Conservation (phyloP, 2,797 vertebrate genomes). For the Rhabdophis nuchalis region DNA sequence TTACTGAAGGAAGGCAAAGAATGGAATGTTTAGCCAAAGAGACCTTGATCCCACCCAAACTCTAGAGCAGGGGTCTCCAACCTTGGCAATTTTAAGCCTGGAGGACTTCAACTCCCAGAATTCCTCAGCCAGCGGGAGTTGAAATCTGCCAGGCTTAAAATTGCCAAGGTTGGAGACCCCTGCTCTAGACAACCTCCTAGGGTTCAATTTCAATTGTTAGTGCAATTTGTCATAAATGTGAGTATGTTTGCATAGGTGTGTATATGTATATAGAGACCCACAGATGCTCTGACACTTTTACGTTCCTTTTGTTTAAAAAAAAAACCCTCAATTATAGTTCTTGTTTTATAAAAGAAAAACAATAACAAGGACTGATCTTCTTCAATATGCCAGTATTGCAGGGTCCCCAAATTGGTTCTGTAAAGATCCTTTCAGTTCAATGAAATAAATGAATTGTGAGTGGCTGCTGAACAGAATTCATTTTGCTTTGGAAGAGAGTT, state of each 20-base stretch:
- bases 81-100: too few relatives aligned
- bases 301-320: not conserved
- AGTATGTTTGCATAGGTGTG: not conserved
- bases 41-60: constrained; percentile 2
- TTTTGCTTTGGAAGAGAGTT: not conserved
- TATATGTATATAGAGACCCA: not conserved
- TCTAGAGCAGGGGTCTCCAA: too few relatives aligned
- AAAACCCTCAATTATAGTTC: not conserved
- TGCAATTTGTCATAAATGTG: not conserved
- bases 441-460: not conserved
- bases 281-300: not conserved
- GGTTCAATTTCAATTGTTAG: not conserved
- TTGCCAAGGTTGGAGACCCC: too few relatives aligned
- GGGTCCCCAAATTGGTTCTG: not conserved
- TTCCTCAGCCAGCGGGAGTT: too few relatives aligned
- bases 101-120: too few relatives aligned
- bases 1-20: constrained; percentile 84
- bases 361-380: not conserved
- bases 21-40: constrained; percentile 7
- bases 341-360: not conserved
- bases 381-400: not conserved
- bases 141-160: too few relatives aligned
- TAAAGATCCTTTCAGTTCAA: not conserved
- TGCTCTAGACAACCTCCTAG: not conserved
- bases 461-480: not conserved